phyloP scores from a whole-genome alignment of 2,888 invertebrate species.

The Amitus sp. region DNA sequence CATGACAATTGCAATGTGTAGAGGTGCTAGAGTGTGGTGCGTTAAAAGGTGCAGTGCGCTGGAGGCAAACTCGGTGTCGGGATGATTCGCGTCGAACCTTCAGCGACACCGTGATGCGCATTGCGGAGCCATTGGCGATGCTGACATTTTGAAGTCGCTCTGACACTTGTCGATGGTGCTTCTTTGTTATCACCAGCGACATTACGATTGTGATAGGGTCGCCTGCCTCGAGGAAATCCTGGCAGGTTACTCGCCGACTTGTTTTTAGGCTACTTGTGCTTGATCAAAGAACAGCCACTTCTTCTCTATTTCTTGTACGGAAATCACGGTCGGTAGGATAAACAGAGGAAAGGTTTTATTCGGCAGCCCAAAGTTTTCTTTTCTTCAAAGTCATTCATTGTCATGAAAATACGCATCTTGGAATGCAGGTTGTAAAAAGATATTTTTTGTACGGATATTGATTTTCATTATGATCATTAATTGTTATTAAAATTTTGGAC shows the following conservation, averaged over 20 bases:
- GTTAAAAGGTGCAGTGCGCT: slow-evolving; percentile 54
- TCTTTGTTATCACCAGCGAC: slow-evolving; percentile 50
- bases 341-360: too few species aligned
- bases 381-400: neutral
- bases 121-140: slow-evolving; percentile 34
- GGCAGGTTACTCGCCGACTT: slow-evolving; percentile 54
- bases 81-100: slow-evolving; percentile 36
- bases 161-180: slow-evolving; percentile 34
- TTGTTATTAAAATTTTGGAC: neutral
- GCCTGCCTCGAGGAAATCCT: slow-evolving; percentile 45
- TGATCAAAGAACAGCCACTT: slow-evolving; percentile 28
- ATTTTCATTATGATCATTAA: neutral
- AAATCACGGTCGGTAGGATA: neutral
- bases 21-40: slow-evolving; percentile 63
- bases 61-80: slow-evolving; percentile 42
- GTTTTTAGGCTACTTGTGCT: slow-evolving; percentile 48
- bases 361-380: too few species aligned
- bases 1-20: slow-evolving; percentile 77
- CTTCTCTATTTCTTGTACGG: slow-evolving; percentile 13
- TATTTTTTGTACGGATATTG: neutral
- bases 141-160: slow-evolving; percentile 37
- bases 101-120: slow-evolving; percentile 34
- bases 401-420: neutral
- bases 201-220: slow-evolving; percentile 64
- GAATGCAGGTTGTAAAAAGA: neutral